A percentile compares a stretch with the other conserved stretches of the same genome.
phyloP scores from a whole-genome alignment of 1,140 invertebrate genomes.

The Acarapis woodi region DNA sequence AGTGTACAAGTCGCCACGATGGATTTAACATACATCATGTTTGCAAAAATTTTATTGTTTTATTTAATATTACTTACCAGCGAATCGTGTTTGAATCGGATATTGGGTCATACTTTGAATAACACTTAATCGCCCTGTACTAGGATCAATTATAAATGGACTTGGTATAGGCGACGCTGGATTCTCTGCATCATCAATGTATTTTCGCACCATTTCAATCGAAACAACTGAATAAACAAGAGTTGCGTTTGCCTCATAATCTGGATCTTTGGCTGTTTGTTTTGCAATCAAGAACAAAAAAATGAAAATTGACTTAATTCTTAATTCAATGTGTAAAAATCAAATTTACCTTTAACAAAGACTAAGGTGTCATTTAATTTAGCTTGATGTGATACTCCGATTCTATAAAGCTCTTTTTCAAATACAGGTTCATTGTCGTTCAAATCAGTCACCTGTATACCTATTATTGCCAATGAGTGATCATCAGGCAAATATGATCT shows the following conservation, averaged over 20 bases:
- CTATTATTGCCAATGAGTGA: constrained; percentile 39
- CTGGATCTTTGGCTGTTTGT: constrained; percentile 53
- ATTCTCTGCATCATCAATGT: constrained; percentile 15
- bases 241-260: constrained; percentile 54
- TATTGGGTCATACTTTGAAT: constrained; percentile 15
- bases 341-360: constrained; percentile 41
- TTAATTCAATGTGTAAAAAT: no score
- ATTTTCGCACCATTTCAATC: constrained; percentile 3
- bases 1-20: no score
- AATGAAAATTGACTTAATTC: no score
- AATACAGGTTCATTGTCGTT: constrained; percentile 95
- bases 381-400: constrained; percentile 54
- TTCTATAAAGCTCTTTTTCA: constrained; percentile 58
- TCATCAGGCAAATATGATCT: constrained; percentile 1
- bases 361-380: constrained; percentile 38
- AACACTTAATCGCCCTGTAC: constrained; percentile 51
- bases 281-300: no score
- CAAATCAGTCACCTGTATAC: constrained; percentile 57
- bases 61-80: constrained; percentile 1
- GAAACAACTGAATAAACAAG: constrained; percentile 28
- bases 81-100: constrained; percentile 3
- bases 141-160: constrained; percentile 38
- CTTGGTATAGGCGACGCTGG: constrained; percentile 2
- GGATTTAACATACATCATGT: no score
- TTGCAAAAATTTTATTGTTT: no score